A percentile compares a stretch with the other conserved stretches of the same genome.
Evolutionary conservation across 2,797 vertebrate species (phyloP).

Genomic region (Micromesistius poutassou): DNA sequence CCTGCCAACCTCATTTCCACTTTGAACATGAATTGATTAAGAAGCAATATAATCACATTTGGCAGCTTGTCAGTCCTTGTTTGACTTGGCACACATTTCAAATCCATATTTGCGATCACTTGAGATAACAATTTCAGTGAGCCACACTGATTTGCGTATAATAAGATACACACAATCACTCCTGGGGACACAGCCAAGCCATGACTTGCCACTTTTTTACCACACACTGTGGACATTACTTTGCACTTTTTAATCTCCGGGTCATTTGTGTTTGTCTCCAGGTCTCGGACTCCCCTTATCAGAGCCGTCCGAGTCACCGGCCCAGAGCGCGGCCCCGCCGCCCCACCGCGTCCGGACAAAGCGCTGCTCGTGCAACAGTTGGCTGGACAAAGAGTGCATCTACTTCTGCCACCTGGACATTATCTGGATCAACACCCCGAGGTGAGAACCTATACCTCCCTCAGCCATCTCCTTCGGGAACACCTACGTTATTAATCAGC

Average conservation of each 20-base stretch:
- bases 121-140: slow-evolving; percentile 7
- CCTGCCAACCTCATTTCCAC: too few species aligned
- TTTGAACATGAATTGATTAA: too few species aligned
- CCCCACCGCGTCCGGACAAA: slow-evolving; percentile 72
- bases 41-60: too few species aligned
- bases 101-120: slow-evolving; percentile 14
- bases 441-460: slow-evolving; percentile 68
- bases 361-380: slow-evolving; percentile 89
- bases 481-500: background rate
- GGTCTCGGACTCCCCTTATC: slow-evolving; percentile 69
- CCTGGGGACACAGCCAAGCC: background rate
- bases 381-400: slow-evolving; percentile 91
- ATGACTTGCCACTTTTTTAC: slow-evolving; percentile 1
- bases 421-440: slow-evolving; percentile 95
- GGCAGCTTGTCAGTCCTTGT: slow-evolving; percentile 14
- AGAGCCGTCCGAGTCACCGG: slow-evolving; percentile 30
- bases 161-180: background rate
- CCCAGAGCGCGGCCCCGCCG: slow-evolving; percentile 10
- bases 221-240: slow-evolving; percentile 9
- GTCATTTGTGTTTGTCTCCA: slow-evolving; percentile 53
- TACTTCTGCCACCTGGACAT: slow-evolving; percentile 97
- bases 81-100: slow-evolving; percentile 26
- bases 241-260: slow-evolving; percentile 24
- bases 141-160: slow-evolving; percentile 14
- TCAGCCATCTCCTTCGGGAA: background rate